phyloP scores from a whole-genome alignment of 2,113 vertebrate species.

The Cyprinodon brontotheroides region DNA sequence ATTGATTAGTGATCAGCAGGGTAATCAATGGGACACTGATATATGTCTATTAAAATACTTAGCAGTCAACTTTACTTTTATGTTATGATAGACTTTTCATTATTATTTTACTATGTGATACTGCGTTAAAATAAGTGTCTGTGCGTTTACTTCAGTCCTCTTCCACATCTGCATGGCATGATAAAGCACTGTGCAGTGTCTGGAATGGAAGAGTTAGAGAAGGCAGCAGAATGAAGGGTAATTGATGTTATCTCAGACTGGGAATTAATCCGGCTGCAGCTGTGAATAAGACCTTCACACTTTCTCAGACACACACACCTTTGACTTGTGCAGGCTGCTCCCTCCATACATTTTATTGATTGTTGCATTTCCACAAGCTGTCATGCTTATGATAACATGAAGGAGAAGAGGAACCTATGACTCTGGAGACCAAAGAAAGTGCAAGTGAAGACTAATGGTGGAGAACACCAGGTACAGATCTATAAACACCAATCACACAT shows the following conservation, averaged over 20 bases:
- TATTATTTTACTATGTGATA: slow-evolving; percentile 7
- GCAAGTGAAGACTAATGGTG: neutral
- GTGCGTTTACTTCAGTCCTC: slow-evolving; percentile 12
- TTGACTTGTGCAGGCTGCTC: slow-evolving; percentile 21
- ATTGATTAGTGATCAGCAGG: slow-evolving; percentile 24
- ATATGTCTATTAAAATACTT: neutral
- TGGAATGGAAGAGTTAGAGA: slow-evolving; percentile 47
- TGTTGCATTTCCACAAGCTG: slow-evolving; percentile 20
- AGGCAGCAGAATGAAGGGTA: slow-evolving; percentile 28
- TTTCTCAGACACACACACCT: slow-evolving; percentile 18
- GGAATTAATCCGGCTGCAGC: slow-evolving; percentile 35
- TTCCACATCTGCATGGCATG: slow-evolving; percentile 19
- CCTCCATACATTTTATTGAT: slow-evolving; percentile 47
- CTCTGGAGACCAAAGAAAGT: neutral
- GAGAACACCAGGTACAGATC: neutral
- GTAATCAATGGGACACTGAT: slow-evolving; percentile 7
- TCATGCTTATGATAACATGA: slow-evolving; percentile 5
- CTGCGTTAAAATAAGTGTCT: slow-evolving; percentile 28
- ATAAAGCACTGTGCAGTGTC: slow-evolving; percentile 14
- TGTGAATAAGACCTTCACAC: slow-evolving; percentile 43
- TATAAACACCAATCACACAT: neutral
- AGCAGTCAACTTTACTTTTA: neutral
- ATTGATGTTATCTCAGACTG: slow-evolving; percentile 43
- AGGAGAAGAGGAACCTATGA: neutral
- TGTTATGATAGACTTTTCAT: slow-evolving; percentile 17